Evolutionary conservation across 2,797 vertebrate genomes (phyloP), one percentile per base, ranked within the genome.

Genomic region (Paguma larvata): DNA sequence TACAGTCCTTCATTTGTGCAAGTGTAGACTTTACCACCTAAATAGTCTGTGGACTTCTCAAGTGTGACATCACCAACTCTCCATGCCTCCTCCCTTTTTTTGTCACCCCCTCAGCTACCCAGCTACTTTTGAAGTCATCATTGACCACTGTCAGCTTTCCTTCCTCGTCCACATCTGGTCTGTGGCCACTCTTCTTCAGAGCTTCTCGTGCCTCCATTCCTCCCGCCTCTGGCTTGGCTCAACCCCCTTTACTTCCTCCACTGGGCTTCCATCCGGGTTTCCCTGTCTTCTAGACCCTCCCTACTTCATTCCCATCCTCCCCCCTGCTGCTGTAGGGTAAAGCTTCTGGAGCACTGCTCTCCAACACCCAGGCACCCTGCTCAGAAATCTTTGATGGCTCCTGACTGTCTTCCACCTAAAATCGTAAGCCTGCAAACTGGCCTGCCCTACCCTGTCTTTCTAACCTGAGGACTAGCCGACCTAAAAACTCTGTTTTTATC

Each of bases 191-290:
- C 3, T 89, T 67, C 72, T 25, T 48, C 30, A 63, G 41, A 70
- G 15, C 38, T 80, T 65, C 80, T 67, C 0, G 5, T 4, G 21
- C 27, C 25, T 80, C 13, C 0, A 2, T 30, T 38, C 32, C 84
- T 63, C 12, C 27, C 38, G 18, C 38, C 10, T 84, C 23, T 25
- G 21, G 48, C 38, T 53, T 44, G 23, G 12, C 10, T 73, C 32
- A 27, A 5, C 5, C 30, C 25, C 44, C 18, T 2, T 34, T 10
- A 9, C 38, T 6, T 70, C 10, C 3, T 30, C 0, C 0, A 27
- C 16, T 34, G 38, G 16, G 27, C 27, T 87, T n/a, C 34, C 2
- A 1, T 83, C 34, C 46, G 41, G 16, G 21, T 34, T n/a, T 84
- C 27, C 41, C 38, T 59, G 34, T 72, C 63, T 48, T 38, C 27